Evolutionary conservation across 2,113 vertebrate genomes (phyloP).

Genomic region (Cinclus mexicanus): DNA sequence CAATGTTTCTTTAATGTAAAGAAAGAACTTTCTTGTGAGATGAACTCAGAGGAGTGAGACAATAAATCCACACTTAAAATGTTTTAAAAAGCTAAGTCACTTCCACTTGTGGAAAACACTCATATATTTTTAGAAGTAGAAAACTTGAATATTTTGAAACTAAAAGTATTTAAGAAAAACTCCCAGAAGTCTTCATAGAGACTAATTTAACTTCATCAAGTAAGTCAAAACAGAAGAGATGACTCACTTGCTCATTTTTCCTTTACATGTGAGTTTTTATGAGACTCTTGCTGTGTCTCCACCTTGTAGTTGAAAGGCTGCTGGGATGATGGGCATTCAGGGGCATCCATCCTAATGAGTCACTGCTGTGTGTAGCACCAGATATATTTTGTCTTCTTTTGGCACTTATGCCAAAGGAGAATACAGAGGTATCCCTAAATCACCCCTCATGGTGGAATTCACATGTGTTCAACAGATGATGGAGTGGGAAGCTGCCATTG

Average conservation of each 20-base stretch:
- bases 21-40: neutral
- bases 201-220: neutral
- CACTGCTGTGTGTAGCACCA: neutral
- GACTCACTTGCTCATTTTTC: neutral
- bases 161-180: neutral
- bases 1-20: neutral
- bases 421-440: neutral
- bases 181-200: neutral
- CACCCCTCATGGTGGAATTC: neutral
- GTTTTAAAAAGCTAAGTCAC: neutral
- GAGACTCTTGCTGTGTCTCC: neutral
- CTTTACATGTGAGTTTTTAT: neutral
- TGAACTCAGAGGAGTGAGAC: neutral
- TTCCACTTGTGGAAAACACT: neutral
- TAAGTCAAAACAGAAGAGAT: neutral
- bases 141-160: neutral
- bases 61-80: neutral
- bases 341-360: neutral
- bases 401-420: neutral
- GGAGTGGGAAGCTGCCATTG: neutral
- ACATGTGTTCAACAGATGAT: neutral
- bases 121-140: neutral
- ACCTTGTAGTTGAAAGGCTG: neutral
- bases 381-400: neutral
- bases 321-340: neutral